Evolutionary conservation across 2,113 vertebrate species (phyloP).

Genomic region (Chloropsis cyanopogon): DNA sequence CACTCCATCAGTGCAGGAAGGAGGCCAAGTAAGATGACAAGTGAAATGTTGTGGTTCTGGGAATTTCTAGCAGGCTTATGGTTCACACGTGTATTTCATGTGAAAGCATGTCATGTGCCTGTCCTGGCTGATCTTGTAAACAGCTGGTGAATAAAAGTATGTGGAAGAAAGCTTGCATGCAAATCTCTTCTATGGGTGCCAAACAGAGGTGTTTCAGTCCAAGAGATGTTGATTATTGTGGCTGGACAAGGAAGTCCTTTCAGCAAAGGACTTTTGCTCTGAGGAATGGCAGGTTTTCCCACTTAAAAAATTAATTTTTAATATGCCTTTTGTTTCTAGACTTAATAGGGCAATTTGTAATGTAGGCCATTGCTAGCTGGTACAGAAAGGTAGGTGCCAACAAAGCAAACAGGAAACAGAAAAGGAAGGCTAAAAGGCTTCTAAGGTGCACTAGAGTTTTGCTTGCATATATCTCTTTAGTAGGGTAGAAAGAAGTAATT

Average conservation of each 20-base stretch:
- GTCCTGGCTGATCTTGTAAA: not conserved
- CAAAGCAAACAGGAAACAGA: not conserved
- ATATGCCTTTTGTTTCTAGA: not conserved
- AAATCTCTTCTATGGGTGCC: not conserved
- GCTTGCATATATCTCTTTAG: not conserved
- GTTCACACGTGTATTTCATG: slow-evolving; percentile 28
- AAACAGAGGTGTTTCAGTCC: not conserved
- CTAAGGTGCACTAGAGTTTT: not conserved
- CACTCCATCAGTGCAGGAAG: not conserved
- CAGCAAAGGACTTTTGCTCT: not conserved
- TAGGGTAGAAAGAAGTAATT: not conserved
- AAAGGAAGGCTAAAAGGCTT: not conserved
- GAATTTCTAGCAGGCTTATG: slow-evolving; percentile 39
- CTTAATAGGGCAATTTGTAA: not conserved
- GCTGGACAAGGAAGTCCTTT: not conserved
- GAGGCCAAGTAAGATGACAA: slow-evolving; percentile 34
- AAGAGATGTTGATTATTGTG: not conserved
- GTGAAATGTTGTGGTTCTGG: slow-evolving; percentile 40
- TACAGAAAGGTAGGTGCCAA: not conserved
- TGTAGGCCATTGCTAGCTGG: not conserved
- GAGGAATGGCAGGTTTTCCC: not conserved
- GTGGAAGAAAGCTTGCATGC: slow-evolving; percentile 20
- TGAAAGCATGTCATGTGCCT: slow-evolving; percentile 35
- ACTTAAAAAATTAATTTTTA: not conserved
- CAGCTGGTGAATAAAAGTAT: slow-evolving; percentile 40